These are phyloP conservation scores for Leptogaster cylindrica DNA, from an alignment of 2,888 invertebrate species.

Conservation along the genomic window DNA sequence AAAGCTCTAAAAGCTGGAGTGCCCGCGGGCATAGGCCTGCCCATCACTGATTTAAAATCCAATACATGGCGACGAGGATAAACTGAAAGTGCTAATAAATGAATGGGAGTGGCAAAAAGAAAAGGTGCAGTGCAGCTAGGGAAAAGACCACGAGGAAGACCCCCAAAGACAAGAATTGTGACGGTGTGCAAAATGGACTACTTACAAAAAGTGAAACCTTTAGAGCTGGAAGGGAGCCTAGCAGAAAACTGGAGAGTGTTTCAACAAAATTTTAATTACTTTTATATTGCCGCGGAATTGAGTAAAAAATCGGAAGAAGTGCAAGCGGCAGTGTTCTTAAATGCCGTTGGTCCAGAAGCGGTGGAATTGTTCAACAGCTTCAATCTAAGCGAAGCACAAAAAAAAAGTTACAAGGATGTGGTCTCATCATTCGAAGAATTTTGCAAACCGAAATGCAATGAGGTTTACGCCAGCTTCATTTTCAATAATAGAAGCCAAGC, in stretches of 20 bases:
- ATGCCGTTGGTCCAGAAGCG: slow-evolving; percentile 51
- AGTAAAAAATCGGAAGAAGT: slow-evolving; percentile 46
- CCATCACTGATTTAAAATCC: too few species aligned
- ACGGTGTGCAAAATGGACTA: background rate
- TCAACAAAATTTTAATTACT: background rate
- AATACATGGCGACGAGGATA: too few species aligned
- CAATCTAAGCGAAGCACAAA: slow-evolving; percentile 40
- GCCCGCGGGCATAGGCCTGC: too few species aligned
- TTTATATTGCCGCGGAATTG: background rate
- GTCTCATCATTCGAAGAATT: slow-evolving; percentile 6
- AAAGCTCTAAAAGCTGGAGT: too few species aligned
- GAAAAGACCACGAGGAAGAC: slow-evolving; percentile 10
- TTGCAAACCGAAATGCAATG: background rate
- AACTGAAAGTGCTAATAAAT: too few species aligned
- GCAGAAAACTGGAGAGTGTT: background rate
- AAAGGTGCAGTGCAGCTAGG: slow-evolving; percentile 1
- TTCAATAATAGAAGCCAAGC: background rate
- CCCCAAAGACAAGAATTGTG: slow-evolving; percentile 2
- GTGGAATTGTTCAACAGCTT: slow-evolving; percentile 51
- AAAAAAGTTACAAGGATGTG: slow-evolving; percentile 42
- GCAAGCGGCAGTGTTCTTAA: too few species aligned
- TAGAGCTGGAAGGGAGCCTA: background rate
- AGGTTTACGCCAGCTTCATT: slow-evolving; percentile 7
- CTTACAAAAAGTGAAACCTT: background rate
- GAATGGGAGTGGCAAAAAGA: too few species aligned